Conservation (phyloP, 2,888 invertebrate genomes). For the Leistus spinibarbis region DNA sequence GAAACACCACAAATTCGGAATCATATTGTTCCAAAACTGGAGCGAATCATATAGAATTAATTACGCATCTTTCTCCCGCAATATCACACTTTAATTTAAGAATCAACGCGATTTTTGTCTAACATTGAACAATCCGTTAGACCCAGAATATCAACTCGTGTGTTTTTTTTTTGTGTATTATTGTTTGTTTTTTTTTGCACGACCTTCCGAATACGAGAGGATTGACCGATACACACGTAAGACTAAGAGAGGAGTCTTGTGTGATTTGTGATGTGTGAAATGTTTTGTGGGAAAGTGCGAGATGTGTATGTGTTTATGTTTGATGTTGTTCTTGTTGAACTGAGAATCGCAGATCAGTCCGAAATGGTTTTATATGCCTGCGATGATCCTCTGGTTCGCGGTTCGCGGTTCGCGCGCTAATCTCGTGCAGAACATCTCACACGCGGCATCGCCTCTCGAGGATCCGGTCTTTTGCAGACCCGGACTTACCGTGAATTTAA, state of each 20-base stretch:
- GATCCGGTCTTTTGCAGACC: background rate
- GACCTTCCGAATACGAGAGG: background rate
- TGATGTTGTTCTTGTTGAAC: slow-evolving; percentile 5
- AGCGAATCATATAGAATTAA: background rate
- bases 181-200: background rate
- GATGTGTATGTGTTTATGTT: background rate
- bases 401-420: slow-evolving; percentile 18
- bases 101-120: background rate
- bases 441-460: background rate
- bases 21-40: slow-evolving; percentile 25
- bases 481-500: too few relatives aligned
- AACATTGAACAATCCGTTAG: background rate
- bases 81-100: background rate
- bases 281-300: background rate
- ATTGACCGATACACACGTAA: slow-evolving; percentile 4
- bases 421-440: slow-evolving; percentile 20
- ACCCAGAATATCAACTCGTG: background rate
- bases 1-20: background rate
- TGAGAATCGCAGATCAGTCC: slow-evolving; percentile 13
- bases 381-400: slow-evolving; percentile 4
- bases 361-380: slow-evolving; percentile 27
- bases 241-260: background rate
- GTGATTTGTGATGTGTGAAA: background rate
- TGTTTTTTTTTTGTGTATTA: background rate
- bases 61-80: background rate